Percentiles rank a stretch among this genome's conserved stretches.
Conservation (phyloP, 2,797 vertebrate species). For the Gymnoscopelus microlampas region DNA sequence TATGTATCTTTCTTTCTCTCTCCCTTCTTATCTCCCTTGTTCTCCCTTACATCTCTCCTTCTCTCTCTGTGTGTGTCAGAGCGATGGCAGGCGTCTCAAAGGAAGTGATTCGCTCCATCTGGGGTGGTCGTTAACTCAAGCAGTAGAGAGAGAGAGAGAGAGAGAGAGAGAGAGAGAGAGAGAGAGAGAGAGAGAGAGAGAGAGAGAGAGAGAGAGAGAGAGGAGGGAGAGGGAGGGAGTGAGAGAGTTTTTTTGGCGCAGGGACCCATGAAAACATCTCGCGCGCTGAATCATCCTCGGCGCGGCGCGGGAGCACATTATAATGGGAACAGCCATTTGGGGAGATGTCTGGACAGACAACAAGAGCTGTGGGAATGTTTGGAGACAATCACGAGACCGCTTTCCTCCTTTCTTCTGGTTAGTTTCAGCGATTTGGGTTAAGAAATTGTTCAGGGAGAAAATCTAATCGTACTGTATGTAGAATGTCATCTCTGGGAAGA, state of each 20-base stretch:
- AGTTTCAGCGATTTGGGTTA: constrained; percentile 45
- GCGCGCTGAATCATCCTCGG: constrained; percentile 49
- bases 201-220: not conserved
- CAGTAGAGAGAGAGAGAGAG: constrained; percentile 40
- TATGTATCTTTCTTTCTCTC: not conserved
- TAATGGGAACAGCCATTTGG: constrained; percentile 50
- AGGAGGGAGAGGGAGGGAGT: not conserved
- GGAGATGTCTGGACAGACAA: constrained; percentile 63
- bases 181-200: not conserved
- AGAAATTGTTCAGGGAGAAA: constrained; percentile 37
- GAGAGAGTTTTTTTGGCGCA: constrained; percentile 43
- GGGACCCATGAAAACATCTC: constrained; percentile 65
- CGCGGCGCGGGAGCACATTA: constrained; percentile 57
- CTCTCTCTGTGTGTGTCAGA: constrained; percentile 25
- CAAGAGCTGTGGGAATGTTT: constrained; percentile 66
- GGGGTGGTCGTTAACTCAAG: constrained; percentile 69
- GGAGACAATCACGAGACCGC: constrained; percentile 53
- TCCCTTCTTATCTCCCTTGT: constrained; percentile 5
- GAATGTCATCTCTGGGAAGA: constrained; percentile 40
- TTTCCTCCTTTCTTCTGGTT: constrained; percentile 55
- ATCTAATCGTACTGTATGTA: constrained; percentile 42
- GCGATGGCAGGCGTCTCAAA: constrained; percentile 48
- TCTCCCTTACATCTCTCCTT: constrained; percentile 16
- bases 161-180: not conserved
- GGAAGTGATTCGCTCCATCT: constrained; percentile 71